Evolutionary conservation across 2,113 vertebrate species (phyloP).

Genomic region (Dasypus novemcinctus): DNA sequence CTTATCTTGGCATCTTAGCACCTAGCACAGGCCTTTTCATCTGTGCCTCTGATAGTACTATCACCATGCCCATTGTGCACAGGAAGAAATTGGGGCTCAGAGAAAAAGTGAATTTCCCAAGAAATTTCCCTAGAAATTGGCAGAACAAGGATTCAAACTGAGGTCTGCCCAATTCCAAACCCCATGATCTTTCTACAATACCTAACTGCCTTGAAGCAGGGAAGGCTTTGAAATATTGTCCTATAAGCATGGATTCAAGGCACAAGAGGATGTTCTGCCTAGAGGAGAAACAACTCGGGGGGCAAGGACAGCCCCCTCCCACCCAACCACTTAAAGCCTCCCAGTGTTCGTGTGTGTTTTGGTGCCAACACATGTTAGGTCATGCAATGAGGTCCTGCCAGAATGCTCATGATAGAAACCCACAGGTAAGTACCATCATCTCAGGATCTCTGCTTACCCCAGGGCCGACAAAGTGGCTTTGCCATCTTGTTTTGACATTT

Average conservation of each 20-base stretch:
- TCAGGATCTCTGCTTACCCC: neutral
- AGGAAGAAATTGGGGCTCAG: slow-evolving; percentile 4
- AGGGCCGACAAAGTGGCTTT: neutral
- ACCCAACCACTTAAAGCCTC: slow-evolving; percentile 60
- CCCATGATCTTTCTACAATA: neutral
- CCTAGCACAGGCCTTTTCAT: neutral
- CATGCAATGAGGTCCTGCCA: slow-evolving; percentile 58
- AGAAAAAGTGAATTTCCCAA: neutral
- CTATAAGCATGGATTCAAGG: slow-evolving; percentile 41
- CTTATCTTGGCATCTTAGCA: neutral
- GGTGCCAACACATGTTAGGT: slow-evolving; percentile 43
- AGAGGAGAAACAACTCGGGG: neutral
- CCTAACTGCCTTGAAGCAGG: neutral
- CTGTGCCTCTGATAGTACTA: neutral
- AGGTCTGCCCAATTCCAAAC: neutral
- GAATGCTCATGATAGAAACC: slow-evolving; percentile 38
- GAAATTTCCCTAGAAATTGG: slow-evolving; percentile 10
- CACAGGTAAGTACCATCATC: slow-evolving; percentile 8
- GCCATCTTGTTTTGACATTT: neutral
- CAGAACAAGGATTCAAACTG: slow-evolving; percentile 1
- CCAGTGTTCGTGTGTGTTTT: slow-evolving; percentile 41
- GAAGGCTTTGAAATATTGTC: neutral
- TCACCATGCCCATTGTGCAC: neutral
- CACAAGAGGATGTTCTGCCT: neutral
- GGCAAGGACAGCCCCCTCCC: slow-evolving; percentile 22